Evolutionary conservation across 2,888 invertebrate species (phyloP).

Genomic region (Eretmocerus hayati): DNA sequence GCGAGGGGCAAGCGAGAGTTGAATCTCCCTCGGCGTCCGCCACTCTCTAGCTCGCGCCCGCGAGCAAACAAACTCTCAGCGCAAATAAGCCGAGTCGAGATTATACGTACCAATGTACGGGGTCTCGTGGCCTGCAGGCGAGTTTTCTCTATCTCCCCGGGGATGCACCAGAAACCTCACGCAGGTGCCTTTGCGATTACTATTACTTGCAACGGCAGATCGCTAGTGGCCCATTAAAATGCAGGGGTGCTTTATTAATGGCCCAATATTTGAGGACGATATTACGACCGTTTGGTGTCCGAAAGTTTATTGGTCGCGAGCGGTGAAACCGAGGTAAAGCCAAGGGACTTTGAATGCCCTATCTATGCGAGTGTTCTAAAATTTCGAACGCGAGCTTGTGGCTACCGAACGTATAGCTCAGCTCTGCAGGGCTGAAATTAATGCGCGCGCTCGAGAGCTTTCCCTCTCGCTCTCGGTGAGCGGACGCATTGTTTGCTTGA

Average conservation of each 20-base stretch:
- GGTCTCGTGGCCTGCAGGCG: too few species aligned
- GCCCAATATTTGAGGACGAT: constrained; percentile 45
- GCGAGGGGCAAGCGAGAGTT: not conserved
- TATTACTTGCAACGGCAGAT: constrained; percentile 8
- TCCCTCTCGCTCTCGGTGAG: too few species aligned
- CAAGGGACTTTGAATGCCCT: too few species aligned
- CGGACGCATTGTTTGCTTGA: not conserved
- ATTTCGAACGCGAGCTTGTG: too few species aligned
- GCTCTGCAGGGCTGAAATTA: constrained; percentile 14
- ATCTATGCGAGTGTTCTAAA: too few species aligned
- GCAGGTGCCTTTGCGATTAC: constrained; percentile 2
- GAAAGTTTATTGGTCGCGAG: constrained; percentile 34
- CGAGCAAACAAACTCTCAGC: constrained; percentile 30
- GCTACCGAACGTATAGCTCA: not conserved
- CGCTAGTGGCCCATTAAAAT: constrained; percentile 33
- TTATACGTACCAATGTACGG: constrained; percentile 30
- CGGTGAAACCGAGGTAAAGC: too few species aligned
- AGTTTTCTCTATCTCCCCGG: constrained; percentile 22
- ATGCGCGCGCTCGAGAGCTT: not conserved
- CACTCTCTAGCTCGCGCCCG: constrained; percentile 19
- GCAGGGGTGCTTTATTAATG: constrained; percentile 44
- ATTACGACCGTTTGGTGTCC: constrained; percentile 31
- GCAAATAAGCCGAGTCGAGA: constrained; percentile 45
- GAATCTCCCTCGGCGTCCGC: not conserved
- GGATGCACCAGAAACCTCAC: not conserved